Base-by-base conservation (phyloP, 2,888 invertebrate genomes). In the Morpho deidamia region DNA sequence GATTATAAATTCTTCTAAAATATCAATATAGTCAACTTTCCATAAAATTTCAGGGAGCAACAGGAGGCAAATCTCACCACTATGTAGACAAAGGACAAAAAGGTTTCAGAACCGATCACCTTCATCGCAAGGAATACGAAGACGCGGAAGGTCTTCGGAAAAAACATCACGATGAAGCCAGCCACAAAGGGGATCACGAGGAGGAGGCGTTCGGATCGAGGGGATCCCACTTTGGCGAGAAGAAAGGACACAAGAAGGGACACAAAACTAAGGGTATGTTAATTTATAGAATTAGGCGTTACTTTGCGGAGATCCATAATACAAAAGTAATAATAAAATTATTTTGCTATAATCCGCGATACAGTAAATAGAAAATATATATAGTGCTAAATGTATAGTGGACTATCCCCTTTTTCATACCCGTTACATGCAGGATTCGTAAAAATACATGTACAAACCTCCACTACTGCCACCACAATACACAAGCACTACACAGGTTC, bases 171-270 rank as follows among this genome's bases (percentile, higher is more conserved):
- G 93, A 94, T 68, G 88, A 91, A 56, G 92, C 91, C 1, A 91
- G 84, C 7, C 91, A 93, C 63, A 91, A 93, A 66, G 93, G 92
- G 1, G 90, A 91, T 47, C 93, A 93, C 59, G 92, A 94, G 60
- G 93, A 94, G 65, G 88, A 92, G 50, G 93, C 93, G 5, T 92
- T 93, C 60, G 93, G 93, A 0, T 92, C 92, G 49, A 92, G 94
- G 63, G 93, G 92, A 0, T 91, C 92, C 0, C 93, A 94, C 71
- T 94, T 93, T 59, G 93, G 92, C 0, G 94, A 94, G 74, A 94
- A 94, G 70, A 93, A 94, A 61, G 94, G 94, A 0, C 94, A 95
- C 72, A 94, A 94, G 71, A 94, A 94, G 66, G 95, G 95, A 5
- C 94, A 94, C 70, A 94, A 94, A 73, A 94, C 94, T 1, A 94